Evolutionary conservation across 2,888 invertebrate genomes (phyloP), one percentile per base, ranked within the genome.

Genomic region (Sminthurinus aureus): DNA sequence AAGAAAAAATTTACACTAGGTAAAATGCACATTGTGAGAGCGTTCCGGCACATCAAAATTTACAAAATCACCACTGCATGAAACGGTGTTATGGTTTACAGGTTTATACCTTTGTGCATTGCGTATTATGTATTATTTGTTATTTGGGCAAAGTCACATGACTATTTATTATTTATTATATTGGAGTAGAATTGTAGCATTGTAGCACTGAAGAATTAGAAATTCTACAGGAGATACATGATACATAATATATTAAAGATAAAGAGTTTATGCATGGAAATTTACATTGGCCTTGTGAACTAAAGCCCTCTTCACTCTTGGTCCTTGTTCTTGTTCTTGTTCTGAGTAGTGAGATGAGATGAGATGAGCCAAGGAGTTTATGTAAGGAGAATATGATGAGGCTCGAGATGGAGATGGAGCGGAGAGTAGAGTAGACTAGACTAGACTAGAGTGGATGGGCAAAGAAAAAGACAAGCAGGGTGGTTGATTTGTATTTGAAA

Each of bases 401-500:
- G 26, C 9, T 20, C 20, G 11, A 15, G 24, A 73, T 8, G 24
- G 74, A 74, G 66, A 69, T 38, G 58, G n/a, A 38, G 50, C 6
- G 67, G 38, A 50, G 38, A 69, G 26, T 9, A 79, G 69, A 69
- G 78, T 64, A 66, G 64, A 11, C 20, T 20, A 58, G 78, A 78
- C 64, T 24, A 13, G 64, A 51, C 18, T n/a, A n/a, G 52, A 71
- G 51, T 24, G 64, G 67, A 50, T 15, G 75, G 76, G 66, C 22
- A 52, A 51, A 50, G 69, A 71, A 52, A 75, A 66, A 78, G 75
- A 78, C 82, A 82, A 82, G 82, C 38, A 38, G 38, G 22, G n/a
- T 18, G 82, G 82, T 82, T 82, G 82, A 82, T 82, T 82, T 82
- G 82, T 82, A 82, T 82, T 82, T 82, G 71, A 82, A 77, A 82